Base-by-base conservation (phyloP, 2,888 invertebrate species). In the Dysmachus trigonus region DNA sequence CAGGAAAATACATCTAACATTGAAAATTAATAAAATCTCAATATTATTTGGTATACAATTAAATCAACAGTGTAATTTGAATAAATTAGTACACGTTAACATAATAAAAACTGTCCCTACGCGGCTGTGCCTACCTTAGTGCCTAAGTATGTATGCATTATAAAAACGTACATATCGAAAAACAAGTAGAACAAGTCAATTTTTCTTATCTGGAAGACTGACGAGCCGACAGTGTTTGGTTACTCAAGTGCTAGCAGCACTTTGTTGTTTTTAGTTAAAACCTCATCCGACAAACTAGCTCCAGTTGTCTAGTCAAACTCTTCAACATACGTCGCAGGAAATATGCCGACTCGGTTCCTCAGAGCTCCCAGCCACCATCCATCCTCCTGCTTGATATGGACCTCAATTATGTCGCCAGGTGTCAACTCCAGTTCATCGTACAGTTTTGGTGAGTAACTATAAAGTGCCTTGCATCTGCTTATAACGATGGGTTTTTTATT, bases 351-450 rank as follows among this genome's bases (percentile, higher is more conserved):
- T 88, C 94, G 94, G 72, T 98, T 97, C 89, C 95, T 95, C 86
- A 97, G 93, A 89, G 98, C 97, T 2, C 98, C 98, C 86, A 97
- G 94, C 98, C 98, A 98, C 98, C 98, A 98, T 51, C 97, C 98
- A 90, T 98, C 97, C 41, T 96, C 96, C 91, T 97, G 97, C 90
- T 98, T 98, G 89, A 96, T 95, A 91, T 97, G 97, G 51, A 98
- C 96, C 89, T 95, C 96, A 89, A 98, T 96, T 77, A 97, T 93
- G 91, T 98, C 98, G 88, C 98, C 96, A 91, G 95, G 94, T 88
- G 93, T 93, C 87, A 96, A 92, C 86, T 94, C 95, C 72, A 98
- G 94, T 91, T 98, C 98, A 92, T 98, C 98, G 89, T 96, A 95
- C 87, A 97, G 93, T 90, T 96, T 96, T 81, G 98, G 97, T 88